Conservation (phyloP, 2,113 vertebrate genomes). For the Ariopsis seemanni region DNA sequence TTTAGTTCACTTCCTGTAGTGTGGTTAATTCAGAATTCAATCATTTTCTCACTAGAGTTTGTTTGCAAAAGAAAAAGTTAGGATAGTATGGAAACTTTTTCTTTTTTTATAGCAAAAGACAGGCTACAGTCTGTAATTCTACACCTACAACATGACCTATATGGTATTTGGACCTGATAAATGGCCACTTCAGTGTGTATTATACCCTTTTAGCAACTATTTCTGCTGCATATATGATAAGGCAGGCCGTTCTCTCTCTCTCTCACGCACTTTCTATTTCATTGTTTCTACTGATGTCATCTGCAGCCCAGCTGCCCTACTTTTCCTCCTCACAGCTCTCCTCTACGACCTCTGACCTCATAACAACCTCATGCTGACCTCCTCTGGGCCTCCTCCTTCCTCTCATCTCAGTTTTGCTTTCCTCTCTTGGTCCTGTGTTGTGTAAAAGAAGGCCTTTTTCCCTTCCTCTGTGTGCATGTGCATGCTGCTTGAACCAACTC, state of each 20-base stretch:
- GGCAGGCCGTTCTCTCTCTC: slow-evolving; percentile 47
- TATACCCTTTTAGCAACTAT: too few species aligned
- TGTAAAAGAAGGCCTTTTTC: background rate
- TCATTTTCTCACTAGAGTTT: background rate
- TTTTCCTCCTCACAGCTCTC: slow-evolving; percentile 76
- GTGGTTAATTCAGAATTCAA: background rate
- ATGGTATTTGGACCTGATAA: background rate
- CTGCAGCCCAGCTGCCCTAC: slow-evolving; percentile 67
- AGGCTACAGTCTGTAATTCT: background rate
- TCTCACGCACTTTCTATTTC: slow-evolving; percentile 48
- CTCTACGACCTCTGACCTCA: slow-evolving; percentile 87
- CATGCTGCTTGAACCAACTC: slow-evolving; percentile 64
- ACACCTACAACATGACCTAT: background rate
- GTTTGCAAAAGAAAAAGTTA: background rate
- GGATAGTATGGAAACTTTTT: too few species aligned
- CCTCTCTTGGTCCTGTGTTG: slow-evolving; percentile 28
- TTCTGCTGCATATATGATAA: background rate
- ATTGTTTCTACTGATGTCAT: slow-evolving; percentile 68
- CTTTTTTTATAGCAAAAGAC: background rate
- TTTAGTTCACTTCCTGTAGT: background rate
- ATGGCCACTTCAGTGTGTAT: background rate
- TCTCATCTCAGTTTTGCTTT: slow-evolving; percentile 67
- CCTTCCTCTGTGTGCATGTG: slow-evolving; percentile 60
- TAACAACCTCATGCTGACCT: slow-evolving; percentile 81
- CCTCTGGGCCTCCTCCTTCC: slow-evolving; percentile 74